phyloP scores from a whole-genome alignment of 2,888 invertebrate genomes.

The Phorcus lineatus region DNA sequence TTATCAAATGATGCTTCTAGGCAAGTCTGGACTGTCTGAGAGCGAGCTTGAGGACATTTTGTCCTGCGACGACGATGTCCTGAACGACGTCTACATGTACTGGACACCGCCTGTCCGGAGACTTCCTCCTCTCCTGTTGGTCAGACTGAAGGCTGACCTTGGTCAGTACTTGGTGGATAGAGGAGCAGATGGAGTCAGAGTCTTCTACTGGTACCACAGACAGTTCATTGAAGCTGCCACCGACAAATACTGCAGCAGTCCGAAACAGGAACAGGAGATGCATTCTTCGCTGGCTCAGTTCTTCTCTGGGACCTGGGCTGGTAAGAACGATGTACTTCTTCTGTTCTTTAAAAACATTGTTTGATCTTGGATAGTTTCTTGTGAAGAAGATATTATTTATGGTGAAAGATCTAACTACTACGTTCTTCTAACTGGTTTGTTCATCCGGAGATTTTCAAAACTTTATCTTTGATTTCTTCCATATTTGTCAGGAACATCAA shows the following conservation, averaged over 20 bases:
- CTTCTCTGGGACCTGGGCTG: conserved; percentile 65
- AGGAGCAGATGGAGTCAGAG: conserved; percentile 61
- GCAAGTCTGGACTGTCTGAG: conserved; percentile 60
- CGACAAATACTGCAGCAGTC: conserved; percentile 52
- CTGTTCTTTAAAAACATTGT: too few species aligned
- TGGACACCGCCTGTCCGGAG: conserved; percentile 70
- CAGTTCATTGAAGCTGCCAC: conserved; percentile 68
- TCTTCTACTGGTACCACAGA: conserved; percentile 69
- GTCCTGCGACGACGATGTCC: conserved; percentile 67
- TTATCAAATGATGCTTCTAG: conserved; percentile 38
- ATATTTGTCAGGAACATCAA: conserved; percentile 52
- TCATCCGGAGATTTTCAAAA: too few species aligned
- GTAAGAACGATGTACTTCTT: conserved; percentile 34
- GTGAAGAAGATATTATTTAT: too few species aligned
- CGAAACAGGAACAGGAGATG: conserved; percentile 32
- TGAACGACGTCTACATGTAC: conserved; percentile 68
- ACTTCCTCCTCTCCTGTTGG: conserved; percentile 69
- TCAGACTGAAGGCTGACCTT: conserved; percentile 65
- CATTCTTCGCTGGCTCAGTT: conserved; percentile 61
- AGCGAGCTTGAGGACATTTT: conserved; percentile 68
- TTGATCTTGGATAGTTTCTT: too few species aligned
- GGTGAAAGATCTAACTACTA: too few species aligned
- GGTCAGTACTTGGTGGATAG: conserved; percentile 60
- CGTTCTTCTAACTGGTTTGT: too few species aligned
- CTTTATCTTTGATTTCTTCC: not conserved